These are phyloP conservation scores for Pipistrellus kuhlii DNA, from an alignment of 2,797 vertebrate genomes.

Conservation along the genomic window DNA sequence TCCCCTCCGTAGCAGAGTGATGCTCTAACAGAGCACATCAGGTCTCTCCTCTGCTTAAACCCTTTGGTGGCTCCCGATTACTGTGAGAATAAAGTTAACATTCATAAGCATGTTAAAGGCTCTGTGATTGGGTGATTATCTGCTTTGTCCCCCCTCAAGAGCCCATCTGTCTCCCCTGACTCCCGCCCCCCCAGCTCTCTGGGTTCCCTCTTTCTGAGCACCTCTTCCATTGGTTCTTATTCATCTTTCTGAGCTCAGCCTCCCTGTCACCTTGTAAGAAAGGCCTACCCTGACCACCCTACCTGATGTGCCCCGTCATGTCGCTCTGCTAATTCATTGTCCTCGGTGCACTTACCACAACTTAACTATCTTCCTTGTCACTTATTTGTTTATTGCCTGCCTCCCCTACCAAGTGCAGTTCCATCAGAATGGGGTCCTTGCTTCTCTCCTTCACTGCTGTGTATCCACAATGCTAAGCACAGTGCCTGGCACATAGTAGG, in stretches of 20 bases:
- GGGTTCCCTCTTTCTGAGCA: neutral
- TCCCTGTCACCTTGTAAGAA: neutral
- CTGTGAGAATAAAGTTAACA: neutral
- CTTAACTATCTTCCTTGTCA: neutral
- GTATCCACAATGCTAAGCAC: neutral
- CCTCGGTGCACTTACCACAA: neutral
- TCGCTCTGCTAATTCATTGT: neutral
- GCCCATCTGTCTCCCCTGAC: neutral
- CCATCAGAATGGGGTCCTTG: neutral
- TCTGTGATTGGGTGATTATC: neutral
- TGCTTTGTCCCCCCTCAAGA: neutral
- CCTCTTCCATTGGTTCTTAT: neutral
- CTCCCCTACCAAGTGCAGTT: neutral
- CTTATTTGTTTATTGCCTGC: neutral
- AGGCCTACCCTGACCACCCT: neutral
- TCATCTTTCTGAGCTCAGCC: neutral
- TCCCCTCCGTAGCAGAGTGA: neutral
- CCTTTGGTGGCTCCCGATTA: neutral
- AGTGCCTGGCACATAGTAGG: neutral
- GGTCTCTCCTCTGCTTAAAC: neutral
- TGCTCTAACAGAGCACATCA: neutral
- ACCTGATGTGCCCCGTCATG: rapidly evolving
- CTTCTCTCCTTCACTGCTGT: neutral
- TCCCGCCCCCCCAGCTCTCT: neutral
- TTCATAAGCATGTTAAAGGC: neutral